Evolutionary conservation across 2,797 vertebrate species (phyloP).

Genomic region (Lacerta bilineata): DNA sequence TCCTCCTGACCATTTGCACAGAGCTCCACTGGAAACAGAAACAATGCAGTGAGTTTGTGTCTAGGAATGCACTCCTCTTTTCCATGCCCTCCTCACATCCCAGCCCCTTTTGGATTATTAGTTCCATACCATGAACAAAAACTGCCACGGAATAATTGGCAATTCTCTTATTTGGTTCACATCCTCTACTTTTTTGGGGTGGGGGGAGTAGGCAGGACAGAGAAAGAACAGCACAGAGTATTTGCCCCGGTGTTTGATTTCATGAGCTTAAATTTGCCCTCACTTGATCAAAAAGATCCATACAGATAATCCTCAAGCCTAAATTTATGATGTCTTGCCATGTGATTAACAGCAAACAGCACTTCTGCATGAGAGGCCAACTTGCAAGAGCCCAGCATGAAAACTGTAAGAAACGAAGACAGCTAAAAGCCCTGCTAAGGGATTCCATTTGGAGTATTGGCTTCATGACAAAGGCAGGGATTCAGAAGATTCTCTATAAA

Average conservation of each 20-base stretch:
- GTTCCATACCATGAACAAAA: background rate
- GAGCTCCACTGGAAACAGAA: conserved; percentile 71
- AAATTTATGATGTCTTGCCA: conserved; percentile 67
- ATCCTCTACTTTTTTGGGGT: background rate
- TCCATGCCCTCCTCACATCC: conserved; percentile 28
- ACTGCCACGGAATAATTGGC: background rate
- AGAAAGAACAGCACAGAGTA: background rate
- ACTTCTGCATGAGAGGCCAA: conserved; percentile 66
- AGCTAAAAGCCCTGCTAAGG: conserved; percentile 53
- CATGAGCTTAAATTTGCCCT: conserved; percentile 38
- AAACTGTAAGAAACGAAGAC: conserved; percentile 66
- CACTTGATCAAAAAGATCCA: background rate
- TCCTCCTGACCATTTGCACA: conserved; percentile 79
- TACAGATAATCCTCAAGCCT: conserved; percentile 43
- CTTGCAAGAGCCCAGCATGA: conserved; percentile 64
- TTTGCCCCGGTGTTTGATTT: conserved; percentile 20
- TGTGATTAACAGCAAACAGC: conserved; percentile 63
- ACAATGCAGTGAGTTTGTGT: conserved; percentile 78
- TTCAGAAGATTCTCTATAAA: conserved; percentile 59
- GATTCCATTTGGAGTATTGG: conserved; percentile 51
- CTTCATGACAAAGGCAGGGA: conserved; percentile 54
- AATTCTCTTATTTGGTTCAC: conserved; percentile 19
- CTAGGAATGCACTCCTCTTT: conserved; percentile 79
- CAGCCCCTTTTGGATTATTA: background rate
- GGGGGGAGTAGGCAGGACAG: too few species aligned